These are phyloP conservation scores for Schrankia costaestrigalis DNA, from an alignment of 2,888 invertebrate species.

Conservation along the genomic window DNA sequence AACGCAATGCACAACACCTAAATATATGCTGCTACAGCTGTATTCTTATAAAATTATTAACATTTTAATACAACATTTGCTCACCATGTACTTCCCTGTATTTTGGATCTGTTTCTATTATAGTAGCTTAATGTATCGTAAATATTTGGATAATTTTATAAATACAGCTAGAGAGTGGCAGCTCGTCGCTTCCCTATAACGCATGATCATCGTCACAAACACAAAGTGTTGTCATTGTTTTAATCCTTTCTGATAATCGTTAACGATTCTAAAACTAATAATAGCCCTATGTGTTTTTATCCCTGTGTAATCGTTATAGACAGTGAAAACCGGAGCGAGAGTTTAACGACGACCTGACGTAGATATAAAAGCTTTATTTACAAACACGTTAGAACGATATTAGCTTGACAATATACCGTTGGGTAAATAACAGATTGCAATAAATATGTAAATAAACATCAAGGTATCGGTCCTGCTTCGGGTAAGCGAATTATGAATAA, in stretches of 20 bases:
- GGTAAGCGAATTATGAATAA: conserved; percentile 57
- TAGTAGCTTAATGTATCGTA: conserved; percentile 58
- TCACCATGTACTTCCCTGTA: conserved; percentile 70
- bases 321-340: conserved; percentile 65
- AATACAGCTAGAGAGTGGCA: conserved; percentile 46
- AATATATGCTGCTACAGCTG: conserved; percentile 53
- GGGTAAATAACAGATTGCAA: conserved; percentile 70
- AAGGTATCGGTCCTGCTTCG: conserved; percentile 64
- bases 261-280: conserved; percentile 25
- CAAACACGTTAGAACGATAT: conserved; percentile 29
- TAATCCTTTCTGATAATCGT: conserved; percentile 19
- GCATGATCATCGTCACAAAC: conserved; percentile 59
- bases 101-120: conserved; percentile 73
- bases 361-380: conserved; percentile 34
- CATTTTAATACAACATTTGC: conserved; percentile 59
- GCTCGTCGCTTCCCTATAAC: conserved; percentile 37
- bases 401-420: conserved; percentile 43
- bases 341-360: conserved; percentile 24
- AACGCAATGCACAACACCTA: conserved; percentile 52
- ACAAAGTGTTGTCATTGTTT: conserved; percentile 31
- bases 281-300: conserved; percentile 38
- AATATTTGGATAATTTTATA: conserved; percentile 61
- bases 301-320: conserved; percentile 60
- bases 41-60: conserved; percentile 63
- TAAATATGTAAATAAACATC: conserved; percentile 75